Evolutionary conservation across 1,140 invertebrate species (phyloP), one percentile per base, ranked within the genome.

Genomic region (Tetramorium alpestre): DNA sequence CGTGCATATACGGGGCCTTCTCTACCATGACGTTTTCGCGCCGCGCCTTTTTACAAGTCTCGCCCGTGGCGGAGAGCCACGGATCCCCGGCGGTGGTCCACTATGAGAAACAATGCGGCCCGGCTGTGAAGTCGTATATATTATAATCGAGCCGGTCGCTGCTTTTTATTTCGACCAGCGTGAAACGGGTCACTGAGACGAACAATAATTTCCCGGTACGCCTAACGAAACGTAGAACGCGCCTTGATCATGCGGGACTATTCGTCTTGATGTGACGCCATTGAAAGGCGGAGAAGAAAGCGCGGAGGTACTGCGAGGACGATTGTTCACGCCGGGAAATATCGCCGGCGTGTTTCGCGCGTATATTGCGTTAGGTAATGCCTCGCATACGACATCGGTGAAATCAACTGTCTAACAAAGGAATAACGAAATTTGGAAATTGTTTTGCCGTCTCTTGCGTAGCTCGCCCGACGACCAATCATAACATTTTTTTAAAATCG

Each of bases 141-240:
- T 87, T 76, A 86, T 60, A 81, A 82, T 86, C 58, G 65, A 76
- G 28, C 22, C 85, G 67, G 84, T 76, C 86, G 85, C 80, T 22
- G 88, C 73, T 70, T 82, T 76, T 87, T 70, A 89, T 89, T 89
- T 56, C 75, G 75, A 73, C 88, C 76, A 49, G 41, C 28, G 41
- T 78, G 70, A 62, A 67, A 58, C 49, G 64, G 28, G 16, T 44
- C 25, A 18, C 28, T n/a, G 33, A 44, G 78, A 81, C 56, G 69
- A 60, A 73, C 80, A 73, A 84, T 75, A 44, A 84, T 84, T 60
- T 60, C 41, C 44, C 69, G 54, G 41, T 2, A 25, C 11, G 51
- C 18, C 38, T 25, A 58, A 67, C 60, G 78, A 51, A 41, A 41
- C 25, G 5, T 28, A 62, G 58, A 64, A 64, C 38, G 16, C 78